Evolutionary conservation across 1,140 invertebrate species (phyloP).

Genomic region (Hermatobates lingyangjiaoensis): DNA sequence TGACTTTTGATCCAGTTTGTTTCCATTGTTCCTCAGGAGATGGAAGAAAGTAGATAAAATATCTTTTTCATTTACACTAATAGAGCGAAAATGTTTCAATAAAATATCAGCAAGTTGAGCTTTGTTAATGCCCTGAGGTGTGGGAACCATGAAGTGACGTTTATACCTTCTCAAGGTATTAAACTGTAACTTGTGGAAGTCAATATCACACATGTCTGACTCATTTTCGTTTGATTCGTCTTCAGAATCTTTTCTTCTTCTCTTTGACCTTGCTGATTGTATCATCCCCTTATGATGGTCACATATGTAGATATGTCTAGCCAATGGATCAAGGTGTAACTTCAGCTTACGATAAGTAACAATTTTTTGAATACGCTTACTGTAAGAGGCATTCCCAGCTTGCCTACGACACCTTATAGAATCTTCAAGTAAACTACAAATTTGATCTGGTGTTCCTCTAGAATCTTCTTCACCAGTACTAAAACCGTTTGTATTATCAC

Average conservation of each 20-base stretch:
- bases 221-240: conserved; percentile 68
- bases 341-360: conserved; percentile 81
- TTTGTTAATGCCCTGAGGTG: conserved; percentile 79
- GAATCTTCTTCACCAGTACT: conserved; percentile 80
- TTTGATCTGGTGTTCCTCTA: conserved; percentile 60
- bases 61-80: conserved; percentile 86
- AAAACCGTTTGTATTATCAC: conserved; percentile 50
- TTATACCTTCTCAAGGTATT: conserved; percentile 86
- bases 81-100: conserved; percentile 84
- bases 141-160: conserved; percentile 77
- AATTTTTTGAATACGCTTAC: conserved; percentile 88
- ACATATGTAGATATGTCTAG: conserved; percentile 88
- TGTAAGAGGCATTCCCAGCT: conserved; percentile 90
- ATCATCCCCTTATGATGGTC: conserved; percentile 90
- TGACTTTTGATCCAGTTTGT: conserved; percentile 69
- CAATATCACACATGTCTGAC: conserved; percentile 76
- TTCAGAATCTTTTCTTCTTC: conserved; percentile 75
- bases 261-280: conserved; percentile 72
- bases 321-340: conserved; percentile 61
- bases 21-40: conserved; percentile 84
- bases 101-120: conserved; percentile 87
- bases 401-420: conserved; percentile 61
- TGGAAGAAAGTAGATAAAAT: conserved; percentile 91
- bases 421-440: conserved; percentile 86
- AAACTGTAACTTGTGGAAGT: conserved; percentile 80